Conservation (phyloP, 2,797 vertebrate species). For the Anniella stebbinsi region DNA sequence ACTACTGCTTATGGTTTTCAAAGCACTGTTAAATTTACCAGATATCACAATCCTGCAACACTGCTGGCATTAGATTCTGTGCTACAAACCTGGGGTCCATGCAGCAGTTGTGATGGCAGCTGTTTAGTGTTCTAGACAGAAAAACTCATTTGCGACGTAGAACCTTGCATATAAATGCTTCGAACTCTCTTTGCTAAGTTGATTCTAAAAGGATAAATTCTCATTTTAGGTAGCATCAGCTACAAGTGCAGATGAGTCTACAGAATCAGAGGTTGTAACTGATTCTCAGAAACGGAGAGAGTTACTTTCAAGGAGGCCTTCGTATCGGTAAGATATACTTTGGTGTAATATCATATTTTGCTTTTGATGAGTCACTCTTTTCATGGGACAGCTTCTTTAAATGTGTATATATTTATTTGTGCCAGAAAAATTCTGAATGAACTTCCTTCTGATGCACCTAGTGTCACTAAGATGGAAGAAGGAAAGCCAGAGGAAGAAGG, state of each 20-base stretch:
- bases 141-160: neutral
- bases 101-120: neutral
- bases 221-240: slow-evolving; percentile 83
- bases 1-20: neutral
- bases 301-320: slow-evolving; percentile 90
- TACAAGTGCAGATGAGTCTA: slow-evolving; percentile 79
- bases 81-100: neutral
- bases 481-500: slow-evolving; percentile 86
- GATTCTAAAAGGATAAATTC: slow-evolving; percentile 64
- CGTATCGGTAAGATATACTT: slow-evolving; percentile 86
- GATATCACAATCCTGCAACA: neutral
- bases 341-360: slow-evolving; percentile 24
- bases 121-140: neutral
- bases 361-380: neutral
- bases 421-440: slow-evolving; percentile 92
- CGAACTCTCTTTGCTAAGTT: neutral
- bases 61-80: neutral
- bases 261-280: slow-evolving; percentile 77
- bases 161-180: neutral
- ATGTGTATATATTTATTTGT: slow-evolving; percentile 55
- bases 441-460: slow-evolving; percentile 85
- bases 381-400: slow-evolving; percentile 22
- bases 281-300: slow-evolving; percentile 88
- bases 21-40: neutral
- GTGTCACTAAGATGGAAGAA: slow-evolving; percentile 88